Evolutionary conservation across 1,140 invertebrate species (phyloP).

Genomic region (Teleogryllus occipitalis): DNA sequence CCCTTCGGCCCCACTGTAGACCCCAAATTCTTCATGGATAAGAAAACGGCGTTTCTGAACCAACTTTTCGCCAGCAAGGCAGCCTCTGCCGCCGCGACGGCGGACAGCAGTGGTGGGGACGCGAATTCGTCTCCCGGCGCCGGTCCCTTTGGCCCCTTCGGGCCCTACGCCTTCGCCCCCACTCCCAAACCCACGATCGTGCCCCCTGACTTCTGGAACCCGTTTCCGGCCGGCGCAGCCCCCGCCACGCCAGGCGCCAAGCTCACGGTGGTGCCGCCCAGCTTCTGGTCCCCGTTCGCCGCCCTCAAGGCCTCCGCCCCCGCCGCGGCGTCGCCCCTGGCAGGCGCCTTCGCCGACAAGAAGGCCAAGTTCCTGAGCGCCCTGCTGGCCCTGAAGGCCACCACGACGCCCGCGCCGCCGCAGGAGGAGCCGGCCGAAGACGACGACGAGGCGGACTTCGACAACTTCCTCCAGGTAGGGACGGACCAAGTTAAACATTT

Average conservation of each 20-base stretch:
- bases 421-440: too few relatives aligned
- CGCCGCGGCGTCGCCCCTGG: too few relatives aligned
- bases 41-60: conserved; percentile 35
- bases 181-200: conserved; percentile 28
- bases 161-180: conserved; percentile 24
- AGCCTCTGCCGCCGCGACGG: conserved; percentile 28
- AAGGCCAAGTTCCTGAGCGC: not conserved
- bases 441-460: too few relatives aligned
- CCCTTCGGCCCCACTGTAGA: conserved; percentile 33
- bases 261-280: not conserved
- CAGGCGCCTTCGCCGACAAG: not conserved
- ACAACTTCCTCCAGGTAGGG: too few relatives aligned
- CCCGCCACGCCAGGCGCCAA: conserved; percentile 23
- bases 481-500: too few relatives aligned
- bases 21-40: conserved; percentile 32
- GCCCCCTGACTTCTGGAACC: conserved; percentile 10
- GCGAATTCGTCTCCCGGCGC: too few relatives aligned
- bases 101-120: conserved; percentile 29
- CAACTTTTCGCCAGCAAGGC: conserved; percentile 33
- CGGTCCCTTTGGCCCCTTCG: not conserved
- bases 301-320: not conserved
- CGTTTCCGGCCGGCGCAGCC: conserved; percentile 25
- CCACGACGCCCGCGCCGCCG: not conserved
- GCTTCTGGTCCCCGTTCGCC: not conserved
- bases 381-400: not conserved